phyloP scores from a whole-genome alignment of 1,140 invertebrate genomes.

The Gryon sp. region DNA sequence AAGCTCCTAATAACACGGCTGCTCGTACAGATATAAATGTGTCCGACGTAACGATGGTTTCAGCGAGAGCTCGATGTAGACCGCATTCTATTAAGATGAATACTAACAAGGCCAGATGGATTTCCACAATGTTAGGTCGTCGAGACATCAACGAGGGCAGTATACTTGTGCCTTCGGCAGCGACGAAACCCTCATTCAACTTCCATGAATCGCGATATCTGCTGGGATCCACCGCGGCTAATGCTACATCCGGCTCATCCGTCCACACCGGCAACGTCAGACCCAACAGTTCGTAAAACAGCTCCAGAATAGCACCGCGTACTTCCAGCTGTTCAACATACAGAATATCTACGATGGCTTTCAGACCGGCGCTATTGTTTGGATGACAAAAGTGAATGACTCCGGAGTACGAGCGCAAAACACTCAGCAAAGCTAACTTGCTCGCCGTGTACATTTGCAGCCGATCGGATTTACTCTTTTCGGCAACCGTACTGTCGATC shows the following conservation, averaged over 20 bases:
- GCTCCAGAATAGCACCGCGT: slow-evolving; percentile 91
- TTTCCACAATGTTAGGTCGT: slow-evolving; percentile 93
- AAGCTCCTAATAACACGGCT: slow-evolving; percentile 92
- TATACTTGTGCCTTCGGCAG: slow-evolving; percentile 90
- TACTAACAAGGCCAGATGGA: slow-evolving; percentile 93
- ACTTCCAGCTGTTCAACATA: slow-evolving; percentile 91
- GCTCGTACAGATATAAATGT: slow-evolving; percentile 93
- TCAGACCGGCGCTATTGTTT: slow-evolving; percentile 85
- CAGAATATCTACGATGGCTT: slow-evolving; percentile 91
- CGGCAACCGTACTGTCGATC: slow-evolving; percentile 86
- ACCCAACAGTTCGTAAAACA: slow-evolving; percentile 93
- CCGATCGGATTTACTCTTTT: slow-evolving; percentile 85
- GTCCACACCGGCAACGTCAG: slow-evolving; percentile 93
- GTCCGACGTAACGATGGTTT: slow-evolving; percentile 94
- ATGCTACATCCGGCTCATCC: slow-evolving; percentile 91
- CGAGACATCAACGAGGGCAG: slow-evolving; percentile 89
- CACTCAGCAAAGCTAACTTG: slow-evolving; percentile 89
- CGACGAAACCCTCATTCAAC: slow-evolving; percentile 94
- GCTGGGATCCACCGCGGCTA: slow-evolving; percentile 92
- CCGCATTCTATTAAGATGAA: slow-evolving; percentile 93
- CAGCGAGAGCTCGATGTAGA: slow-evolving; percentile 91
- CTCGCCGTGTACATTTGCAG: slow-evolving; percentile 91
- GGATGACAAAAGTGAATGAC: slow-evolving; percentile 91
- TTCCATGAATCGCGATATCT: slow-evolving; percentile 89
- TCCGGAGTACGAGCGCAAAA: slow-evolving; percentile 94